Evolutionary conservation across 2,888 invertebrate genomes (phyloP).

Genomic region (Oxytorus armatus): DNA sequence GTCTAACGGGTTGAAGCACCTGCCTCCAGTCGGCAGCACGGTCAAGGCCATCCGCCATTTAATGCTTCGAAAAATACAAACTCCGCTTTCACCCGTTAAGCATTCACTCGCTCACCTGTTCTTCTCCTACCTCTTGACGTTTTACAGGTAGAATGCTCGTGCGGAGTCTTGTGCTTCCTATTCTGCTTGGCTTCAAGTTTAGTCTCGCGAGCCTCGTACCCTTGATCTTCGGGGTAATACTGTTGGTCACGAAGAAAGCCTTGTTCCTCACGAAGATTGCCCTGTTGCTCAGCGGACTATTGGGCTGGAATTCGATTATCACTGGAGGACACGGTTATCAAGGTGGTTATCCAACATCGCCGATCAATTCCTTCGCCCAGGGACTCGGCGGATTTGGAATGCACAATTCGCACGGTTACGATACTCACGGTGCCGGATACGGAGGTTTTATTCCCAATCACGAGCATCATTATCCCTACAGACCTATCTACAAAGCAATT

Average conservation of each 20-base stretch:
- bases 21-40: constrained; percentile 78
- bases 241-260: constrained; percentile 91
- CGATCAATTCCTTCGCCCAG: constrained; percentile 47
- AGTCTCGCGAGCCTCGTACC: constrained; percentile 91
- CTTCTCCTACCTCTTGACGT: constrained; percentile 73
- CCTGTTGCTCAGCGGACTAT: constrained; percentile 89
- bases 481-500: constrained; percentile 70
- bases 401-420: constrained; percentile 67
- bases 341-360: constrained; percentile 51
- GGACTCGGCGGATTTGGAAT: constrained; percentile 65
- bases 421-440: constrained; percentile 37
- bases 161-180: constrained; percentile 90
- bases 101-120: constrained; percentile 1
- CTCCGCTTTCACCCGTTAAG: constrained; percentile 8
- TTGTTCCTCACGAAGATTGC: constrained; percentile 91
- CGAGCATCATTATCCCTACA: constrained; percentile 72
- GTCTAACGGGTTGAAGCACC: constrained; percentile 59
- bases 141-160: constrained; percentile 89
- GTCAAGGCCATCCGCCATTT: constrained; percentile 75
- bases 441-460: constrained; percentile 68
- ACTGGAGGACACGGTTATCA: constrained; percentile 70
- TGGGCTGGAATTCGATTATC: constrained; percentile 86
- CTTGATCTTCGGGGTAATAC: constrained; percentile 89
- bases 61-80: constrained; percentile 4
- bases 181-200: constrained; percentile 92